Evolutionary conservation across 2,797 vertebrate species (phyloP).

Genomic region (Salmo trutta): DNA sequence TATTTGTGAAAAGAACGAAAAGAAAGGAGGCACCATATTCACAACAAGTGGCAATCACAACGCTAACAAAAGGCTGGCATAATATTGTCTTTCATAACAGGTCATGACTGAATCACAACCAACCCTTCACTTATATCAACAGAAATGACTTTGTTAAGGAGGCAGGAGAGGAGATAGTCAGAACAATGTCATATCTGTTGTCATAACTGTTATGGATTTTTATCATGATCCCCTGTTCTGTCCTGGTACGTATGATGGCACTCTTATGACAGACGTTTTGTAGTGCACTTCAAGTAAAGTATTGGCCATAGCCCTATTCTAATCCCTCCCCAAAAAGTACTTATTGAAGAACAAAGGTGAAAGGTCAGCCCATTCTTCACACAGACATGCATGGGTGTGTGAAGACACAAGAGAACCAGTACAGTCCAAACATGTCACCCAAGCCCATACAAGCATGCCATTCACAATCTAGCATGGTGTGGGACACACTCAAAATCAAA

Average conservation of each 20-base stretch:
- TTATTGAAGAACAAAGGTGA: conserved; percentile 70
- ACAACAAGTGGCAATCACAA: neutral
- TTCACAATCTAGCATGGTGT: conserved; percentile 68
- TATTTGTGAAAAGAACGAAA: neutral
- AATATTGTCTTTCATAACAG: neutral
- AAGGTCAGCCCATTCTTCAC: conserved; percentile 76
- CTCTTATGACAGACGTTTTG: neutral
- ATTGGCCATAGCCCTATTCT: conserved; percentile 21
- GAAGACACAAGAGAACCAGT: conserved; percentile 64
- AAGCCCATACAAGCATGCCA: conserved; percentile 76
- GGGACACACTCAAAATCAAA: conserved; percentile 60
- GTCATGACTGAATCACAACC: conserved; percentile 1
- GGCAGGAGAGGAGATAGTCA: neutral
- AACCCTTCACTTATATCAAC: neutral
- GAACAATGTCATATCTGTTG: neutral
- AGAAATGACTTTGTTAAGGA: neutral
- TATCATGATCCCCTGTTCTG: neutral
- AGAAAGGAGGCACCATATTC: neutral
- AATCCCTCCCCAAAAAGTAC: conserved; percentile 48
- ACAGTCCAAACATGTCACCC: conserved; percentile 74
- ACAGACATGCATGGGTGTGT: conserved; percentile 78
- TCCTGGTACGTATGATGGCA: neutral
- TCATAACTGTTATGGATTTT: neutral
- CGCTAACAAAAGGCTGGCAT: neutral
- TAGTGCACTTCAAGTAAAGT: neutral